A percentile compares a stretch with the other conserved stretches of the same genome.
Conservation (phyloP, 2,113 vertebrate genomes). For the Hippolais icterina region DNA sequence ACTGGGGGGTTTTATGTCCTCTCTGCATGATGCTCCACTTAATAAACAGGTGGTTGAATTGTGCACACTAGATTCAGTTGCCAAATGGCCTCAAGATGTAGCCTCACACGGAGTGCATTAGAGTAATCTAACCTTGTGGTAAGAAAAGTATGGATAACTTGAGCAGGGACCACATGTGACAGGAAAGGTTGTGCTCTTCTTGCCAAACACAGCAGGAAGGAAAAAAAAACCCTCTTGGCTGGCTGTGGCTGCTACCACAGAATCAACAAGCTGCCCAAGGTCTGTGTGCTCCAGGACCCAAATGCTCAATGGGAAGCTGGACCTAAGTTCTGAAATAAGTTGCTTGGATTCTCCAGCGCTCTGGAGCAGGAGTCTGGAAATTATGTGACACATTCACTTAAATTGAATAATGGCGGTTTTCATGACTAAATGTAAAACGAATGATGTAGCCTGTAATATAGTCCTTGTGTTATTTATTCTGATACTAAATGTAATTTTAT, state of each 20-base stretch:
- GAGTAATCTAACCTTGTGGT: constrained; percentile 56
- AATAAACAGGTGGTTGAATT: constrained; percentile 69
- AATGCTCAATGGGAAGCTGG: not conserved
- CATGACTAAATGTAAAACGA: constrained; percentile 40
- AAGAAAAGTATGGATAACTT: constrained; percentile 65
- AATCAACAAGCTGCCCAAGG: not conserved
- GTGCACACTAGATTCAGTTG: constrained; percentile 27
- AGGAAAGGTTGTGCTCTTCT: constrained; percentile 56
- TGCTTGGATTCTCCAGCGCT: not conserved
- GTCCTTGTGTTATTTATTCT: constrained; percentile 52
- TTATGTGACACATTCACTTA: constrained; percentile 48
- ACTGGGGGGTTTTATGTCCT: constrained; percentile 38
- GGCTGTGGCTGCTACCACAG: constrained; percentile 19
- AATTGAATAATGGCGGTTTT: constrained; percentile 51
- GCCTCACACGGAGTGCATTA: constrained; percentile 62
- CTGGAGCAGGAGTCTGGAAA: constrained; percentile 45
- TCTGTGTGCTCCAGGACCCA: not conserved
- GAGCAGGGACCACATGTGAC: constrained; percentile 49
- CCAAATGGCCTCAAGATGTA: constrained; percentile 71
- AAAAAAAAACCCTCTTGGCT: not conserved
- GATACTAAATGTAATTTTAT: constrained; percentile 55
- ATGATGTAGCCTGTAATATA: constrained; percentile 17
- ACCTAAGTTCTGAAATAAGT: constrained; percentile 15
- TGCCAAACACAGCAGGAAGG: constrained; percentile 51
- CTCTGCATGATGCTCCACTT: constrained; percentile 69